Conservation (phyloP, 2,888 invertebrate genomes). For the Eupithecia subfuscata region DNA sequence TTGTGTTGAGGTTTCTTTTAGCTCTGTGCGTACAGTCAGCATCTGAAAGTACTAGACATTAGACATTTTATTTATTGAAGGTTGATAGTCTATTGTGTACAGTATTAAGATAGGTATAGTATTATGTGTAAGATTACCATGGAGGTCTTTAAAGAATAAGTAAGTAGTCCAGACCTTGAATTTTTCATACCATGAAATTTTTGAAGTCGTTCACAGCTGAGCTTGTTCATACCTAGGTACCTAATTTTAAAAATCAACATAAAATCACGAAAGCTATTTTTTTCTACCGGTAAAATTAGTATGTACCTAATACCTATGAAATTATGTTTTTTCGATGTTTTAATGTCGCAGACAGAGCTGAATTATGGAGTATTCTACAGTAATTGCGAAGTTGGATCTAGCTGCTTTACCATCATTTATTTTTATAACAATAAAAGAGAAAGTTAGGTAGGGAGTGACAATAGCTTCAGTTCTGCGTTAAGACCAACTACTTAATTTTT, state of each 20-base stretch:
- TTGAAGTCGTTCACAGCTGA: neutral
- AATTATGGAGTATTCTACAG: neutral
- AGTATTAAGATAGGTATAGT: too few relatives aligned
- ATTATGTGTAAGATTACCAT: too few relatives aligned
- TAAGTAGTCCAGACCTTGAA: too few relatives aligned
- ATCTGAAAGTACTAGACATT: neutral
- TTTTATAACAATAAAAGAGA: neutral
- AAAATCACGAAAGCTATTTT: neutral
- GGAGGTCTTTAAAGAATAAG: too few relatives aligned
- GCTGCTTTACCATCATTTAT: neutral
- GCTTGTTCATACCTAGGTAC: neutral
- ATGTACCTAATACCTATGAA: neutral
- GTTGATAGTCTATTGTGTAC: too few relatives aligned
- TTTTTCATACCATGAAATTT: too few relatives aligned
- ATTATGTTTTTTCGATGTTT: neutral
- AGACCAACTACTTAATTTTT: neutral
- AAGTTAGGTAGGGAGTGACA: neutral
- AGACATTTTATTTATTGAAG: neutral
- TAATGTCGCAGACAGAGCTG: neutral
- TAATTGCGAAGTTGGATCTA: neutral
- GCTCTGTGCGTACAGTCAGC: slow-evolving; percentile 9
- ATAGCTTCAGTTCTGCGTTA: neutral
- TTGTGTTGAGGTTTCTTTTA: slow-evolving; percentile 39
- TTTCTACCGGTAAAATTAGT: neutral
- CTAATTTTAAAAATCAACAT: too few relatives aligned